A percentile compares a stretch with the other conserved stretches of the same genome.
Conservation (phyloP, 1,140 invertebrate genomes). For the Diachasmimorpha longicaudata region DNA sequence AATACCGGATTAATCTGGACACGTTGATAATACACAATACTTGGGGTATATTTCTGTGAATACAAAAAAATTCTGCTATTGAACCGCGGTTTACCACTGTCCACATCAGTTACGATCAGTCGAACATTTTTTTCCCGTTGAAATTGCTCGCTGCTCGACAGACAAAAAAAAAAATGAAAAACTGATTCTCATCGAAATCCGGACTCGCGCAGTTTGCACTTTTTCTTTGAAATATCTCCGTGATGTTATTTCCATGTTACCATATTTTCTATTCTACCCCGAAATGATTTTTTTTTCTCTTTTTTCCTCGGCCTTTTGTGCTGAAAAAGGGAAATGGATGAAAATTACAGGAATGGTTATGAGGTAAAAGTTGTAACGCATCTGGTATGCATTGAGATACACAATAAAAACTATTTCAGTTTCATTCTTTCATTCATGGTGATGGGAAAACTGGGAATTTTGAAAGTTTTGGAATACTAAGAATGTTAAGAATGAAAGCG, state of each 20-base stretch:
- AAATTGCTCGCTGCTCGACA: neutral
- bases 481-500: no score
- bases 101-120: conserved; percentile 1
- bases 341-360: no score
- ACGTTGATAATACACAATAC: neutral
- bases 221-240: neutral
- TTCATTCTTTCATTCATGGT: no score
- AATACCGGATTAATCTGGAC: neutral
- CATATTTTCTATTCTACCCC: neutral
- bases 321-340: no score
- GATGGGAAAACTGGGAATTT: no score
- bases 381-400: no score
- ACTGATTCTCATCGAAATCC: conserved; percentile 5
- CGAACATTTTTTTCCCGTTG: neutral
- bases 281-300: neutral
- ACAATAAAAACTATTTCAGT: no score
- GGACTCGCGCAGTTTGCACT: neutral
- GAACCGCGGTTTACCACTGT: neutral
- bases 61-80: neutral
- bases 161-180: neutral
- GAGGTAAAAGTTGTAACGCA: no score
- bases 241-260: neutral
- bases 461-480: no score
- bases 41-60: neutral
- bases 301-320: neutral